phyloP scores from a whole-genome alignment of 2,797 vertebrate species.

The Protosalanx chinensis region DNA sequence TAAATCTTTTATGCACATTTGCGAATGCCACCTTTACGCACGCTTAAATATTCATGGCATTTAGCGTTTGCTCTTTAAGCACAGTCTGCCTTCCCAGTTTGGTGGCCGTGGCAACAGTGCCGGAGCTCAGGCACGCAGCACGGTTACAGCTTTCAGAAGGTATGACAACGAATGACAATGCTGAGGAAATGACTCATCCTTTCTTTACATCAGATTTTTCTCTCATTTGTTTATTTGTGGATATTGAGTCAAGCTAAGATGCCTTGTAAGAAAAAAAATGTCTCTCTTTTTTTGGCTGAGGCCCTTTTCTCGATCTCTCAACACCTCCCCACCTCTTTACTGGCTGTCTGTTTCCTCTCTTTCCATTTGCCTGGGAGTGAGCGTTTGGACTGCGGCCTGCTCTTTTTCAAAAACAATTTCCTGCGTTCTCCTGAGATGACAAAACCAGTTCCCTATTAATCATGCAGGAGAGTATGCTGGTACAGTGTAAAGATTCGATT shows the following conservation, averaged over 20 bases:
- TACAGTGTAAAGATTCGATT: constrained; percentile 65
- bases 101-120: constrained; percentile 42
- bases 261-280: not conserved
- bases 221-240: not conserved
- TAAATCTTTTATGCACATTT: constrained; percentile 14
- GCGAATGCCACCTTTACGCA: constrained; percentile 23
- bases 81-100: constrained; percentile 22
- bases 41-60: constrained; percentile 33
- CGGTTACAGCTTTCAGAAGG: not conserved
- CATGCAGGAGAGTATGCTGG: constrained; percentile 60
- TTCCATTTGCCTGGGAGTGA: constrained; percentile 58
- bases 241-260: not conserved
- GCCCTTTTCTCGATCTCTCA: not conserved
- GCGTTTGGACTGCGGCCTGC: constrained; percentile 52
- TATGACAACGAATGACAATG: not conserved
- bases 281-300: not conserved
- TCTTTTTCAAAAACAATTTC: constrained; percentile 55
- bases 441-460: constrained; percentile 69
- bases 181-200: not conserved
- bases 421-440: constrained; percentile 60
- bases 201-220: not conserved
- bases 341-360: constrained; percentile 54
- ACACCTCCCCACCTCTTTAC: not conserved
- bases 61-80: constrained; percentile 25
- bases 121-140: not conserved